Base-by-base conservation (phyloP, 1,140 invertebrate genomes). In the Dufourea novaeangliae region DNA sequence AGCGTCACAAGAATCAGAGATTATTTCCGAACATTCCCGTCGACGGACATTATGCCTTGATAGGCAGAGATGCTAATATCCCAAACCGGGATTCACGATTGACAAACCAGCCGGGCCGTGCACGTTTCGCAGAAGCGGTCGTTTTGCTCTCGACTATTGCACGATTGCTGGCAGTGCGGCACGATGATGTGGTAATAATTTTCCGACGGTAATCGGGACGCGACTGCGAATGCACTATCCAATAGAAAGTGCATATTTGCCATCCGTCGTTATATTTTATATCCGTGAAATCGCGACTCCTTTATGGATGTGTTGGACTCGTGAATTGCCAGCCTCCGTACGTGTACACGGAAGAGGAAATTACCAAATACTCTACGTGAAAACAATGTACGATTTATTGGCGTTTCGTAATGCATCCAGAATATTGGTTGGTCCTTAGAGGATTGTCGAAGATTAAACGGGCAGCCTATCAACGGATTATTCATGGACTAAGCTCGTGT, bases 221-320 rank as follows among this genome's bases (percentile, higher is more conserved):
- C 69, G 64, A 78, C 72, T 84, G 82, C 62, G 61, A 83, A 79
- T 69, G 54, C 39, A 56, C 50, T 32, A 77, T 69, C 56, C 74
- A 72, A 80, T 84, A 84, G 83, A 84, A 84, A 84, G 83, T 54
- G 82, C 57, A 72, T 80, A 74, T 78, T 70, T 83, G 54, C n/a
- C 50, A 50, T n/a, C 22, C 37, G 46, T 73, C 66, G 52, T 61
- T 83, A 64, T 78, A 78, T 82, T 82, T 63, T 79, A 83, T 66
- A 83, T 66, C 72, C 56, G 34, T 2, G 12, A 32, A 69, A 37
- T 69, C 64, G 41, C 32, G 20, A 12, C n/a, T 46, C 17, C 37
- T 76, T 69, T 61, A 20, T 54, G 22, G 50, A 69, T 41, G 62
- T 41, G 50, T 14, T 37, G 2, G 2, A n/a, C 5, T 17, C n/a